These are phyloP conservation scores for Eriocheir sinensis DNA, from an alignment of 1,140 invertebrate species.

Conservation along the genomic window DNA sequence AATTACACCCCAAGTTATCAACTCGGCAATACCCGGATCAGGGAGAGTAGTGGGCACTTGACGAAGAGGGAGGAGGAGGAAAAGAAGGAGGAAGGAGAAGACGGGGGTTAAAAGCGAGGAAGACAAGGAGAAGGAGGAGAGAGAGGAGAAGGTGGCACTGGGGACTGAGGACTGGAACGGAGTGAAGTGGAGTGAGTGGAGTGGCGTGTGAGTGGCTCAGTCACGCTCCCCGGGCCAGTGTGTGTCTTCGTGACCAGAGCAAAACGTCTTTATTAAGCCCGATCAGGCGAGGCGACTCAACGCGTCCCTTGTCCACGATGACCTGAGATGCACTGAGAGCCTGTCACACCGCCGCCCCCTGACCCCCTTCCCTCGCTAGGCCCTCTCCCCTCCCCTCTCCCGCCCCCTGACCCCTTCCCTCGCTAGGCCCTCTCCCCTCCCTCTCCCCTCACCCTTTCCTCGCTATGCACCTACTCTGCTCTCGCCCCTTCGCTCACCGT, in stretches of 20 bases:
- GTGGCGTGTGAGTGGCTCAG: neutral
- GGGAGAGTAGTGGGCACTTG: neutral
- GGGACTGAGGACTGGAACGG: neutral
- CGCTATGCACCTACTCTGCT: too few species aligned
- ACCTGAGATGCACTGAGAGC: neutral
- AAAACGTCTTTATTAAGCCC: conserved; percentile 18
- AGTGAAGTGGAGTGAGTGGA: conserved; percentile 9
- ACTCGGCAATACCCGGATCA: neutral
- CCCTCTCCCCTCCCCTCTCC: too few species aligned
- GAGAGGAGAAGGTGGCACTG: neutral
- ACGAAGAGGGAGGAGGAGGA: conserved; percentile 26
- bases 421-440: neutral
- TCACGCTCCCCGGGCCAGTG: neutral
- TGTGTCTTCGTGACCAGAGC: conserved; percentile 43
- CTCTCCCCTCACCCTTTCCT: neutral
- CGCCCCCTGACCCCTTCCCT: too few species aligned
- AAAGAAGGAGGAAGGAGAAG: conserved; percentile 17
- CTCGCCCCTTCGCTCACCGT: neutral
- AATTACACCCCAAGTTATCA: conserved; percentile 6
- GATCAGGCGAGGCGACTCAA: conserved; percentile 30
- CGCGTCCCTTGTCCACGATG: conserved; percentile 15
- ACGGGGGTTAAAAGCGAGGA: neutral
- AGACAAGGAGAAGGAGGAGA: neutral
- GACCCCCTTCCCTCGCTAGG: too few species aligned
- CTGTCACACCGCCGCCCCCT: neutral